Conservation (phyloP, 2,113 vertebrate species). For the Petrocephalus zakoni region DNA sequence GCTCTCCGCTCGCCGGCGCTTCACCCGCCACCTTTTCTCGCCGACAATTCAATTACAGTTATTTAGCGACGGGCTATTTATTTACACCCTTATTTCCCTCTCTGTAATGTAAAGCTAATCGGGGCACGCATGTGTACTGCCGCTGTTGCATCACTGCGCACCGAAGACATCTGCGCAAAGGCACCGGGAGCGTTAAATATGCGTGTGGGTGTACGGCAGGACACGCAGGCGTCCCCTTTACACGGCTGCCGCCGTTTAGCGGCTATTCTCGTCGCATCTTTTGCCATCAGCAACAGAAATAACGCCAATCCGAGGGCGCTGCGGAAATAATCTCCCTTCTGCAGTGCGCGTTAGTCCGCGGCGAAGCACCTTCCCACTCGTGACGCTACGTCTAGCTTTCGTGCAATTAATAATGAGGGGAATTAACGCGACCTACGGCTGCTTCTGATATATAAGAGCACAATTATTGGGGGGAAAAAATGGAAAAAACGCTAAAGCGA, state of each 20-base stretch:
- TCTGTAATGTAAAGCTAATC: constrained; percentile 8
- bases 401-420: constrained; percentile 4
- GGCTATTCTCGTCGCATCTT: background rate
- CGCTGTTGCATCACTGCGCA: background rate
- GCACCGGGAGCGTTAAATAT: background rate
- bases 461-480: no score
- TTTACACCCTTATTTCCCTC: constrained; percentile 14
- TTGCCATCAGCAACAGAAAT: background rate
- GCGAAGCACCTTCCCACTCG: background rate
- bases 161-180: constrained; percentile 5
- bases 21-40: background rate
- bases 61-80: constrained; percentile 1
- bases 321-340: background rate
- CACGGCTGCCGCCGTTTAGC: background rate
- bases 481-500: background rate
- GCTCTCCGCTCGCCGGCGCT: background rate
- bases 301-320: background rate
- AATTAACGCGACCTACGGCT: background rate
- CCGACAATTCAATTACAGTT: constrained; percentile 13
- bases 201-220: constrained; percentile 5
- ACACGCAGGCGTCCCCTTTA: background rate
- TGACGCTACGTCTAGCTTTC: background rate
- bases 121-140: constrained; percentile 8
- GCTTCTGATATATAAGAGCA: background rate
- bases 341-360: background rate